phyloP scores from a whole-genome alignment of 2,113 vertebrate species.

The Pristiophorus japonicus region DNA sequence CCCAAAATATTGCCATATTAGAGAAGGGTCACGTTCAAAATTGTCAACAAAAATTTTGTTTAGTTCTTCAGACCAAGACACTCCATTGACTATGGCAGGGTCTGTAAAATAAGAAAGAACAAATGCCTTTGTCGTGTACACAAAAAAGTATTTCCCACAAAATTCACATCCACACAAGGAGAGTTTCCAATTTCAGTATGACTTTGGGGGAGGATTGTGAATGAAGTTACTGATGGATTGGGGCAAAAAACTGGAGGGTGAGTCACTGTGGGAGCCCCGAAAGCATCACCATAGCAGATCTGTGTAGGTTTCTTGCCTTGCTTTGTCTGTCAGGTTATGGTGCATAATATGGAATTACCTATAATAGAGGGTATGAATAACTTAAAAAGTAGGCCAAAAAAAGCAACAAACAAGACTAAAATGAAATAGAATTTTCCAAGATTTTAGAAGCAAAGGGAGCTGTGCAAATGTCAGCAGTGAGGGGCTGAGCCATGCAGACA shows the following conservation, averaged over 20 bases:
- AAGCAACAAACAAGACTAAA: background rate
- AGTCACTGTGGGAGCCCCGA: background rate
- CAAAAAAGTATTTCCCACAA: background rate
- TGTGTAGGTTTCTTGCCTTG: background rate
- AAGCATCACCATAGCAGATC: background rate
- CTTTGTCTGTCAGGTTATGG: background rate
- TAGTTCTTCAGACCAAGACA: constrained; percentile 96
- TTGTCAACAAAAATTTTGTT: constrained; percentile 98
- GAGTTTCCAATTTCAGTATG: background rate
- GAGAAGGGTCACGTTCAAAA: constrained; percentile 90
- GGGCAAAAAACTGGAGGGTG: background rate
- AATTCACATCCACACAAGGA: background rate
- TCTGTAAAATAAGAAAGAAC: constrained; percentile 58
- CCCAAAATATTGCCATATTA: constrained; percentile 98
- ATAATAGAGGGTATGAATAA: background rate
- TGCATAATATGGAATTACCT: background rate
- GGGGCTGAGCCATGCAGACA: background rate
- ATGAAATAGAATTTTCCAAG: background rate
- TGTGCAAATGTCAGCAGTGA: background rate
- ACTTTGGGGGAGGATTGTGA: background rate
- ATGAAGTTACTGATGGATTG: background rate
- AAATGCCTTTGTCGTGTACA: background rate
- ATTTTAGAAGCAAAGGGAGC: background rate
- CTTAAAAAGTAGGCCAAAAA: background rate
- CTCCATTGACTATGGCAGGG: constrained; percentile 91